Evolutionary conservation across 2,113 vertebrate genomes (phyloP), one percentile per base, ranked within the genome.

Genomic region (Erpornis zantholeuca): DNA sequence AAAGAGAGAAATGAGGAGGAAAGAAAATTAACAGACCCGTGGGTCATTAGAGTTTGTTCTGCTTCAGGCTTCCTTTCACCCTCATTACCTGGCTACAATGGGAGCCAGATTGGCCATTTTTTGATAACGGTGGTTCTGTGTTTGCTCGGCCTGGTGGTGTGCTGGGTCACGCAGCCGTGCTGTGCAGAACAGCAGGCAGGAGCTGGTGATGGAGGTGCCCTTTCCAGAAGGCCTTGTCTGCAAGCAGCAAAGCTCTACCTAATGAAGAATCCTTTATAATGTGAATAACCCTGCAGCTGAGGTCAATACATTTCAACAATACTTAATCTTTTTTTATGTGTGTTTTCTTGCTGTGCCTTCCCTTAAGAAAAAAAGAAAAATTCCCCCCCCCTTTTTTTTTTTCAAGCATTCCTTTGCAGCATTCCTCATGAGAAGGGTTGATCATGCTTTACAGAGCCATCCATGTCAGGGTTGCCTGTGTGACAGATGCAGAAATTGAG

Each of bases 1-100:
- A 80, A 92, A 88, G 71, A 72, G 38, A 77, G 59, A 92, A 82
- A 93, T n/a, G 52, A 90, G 31, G 40, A 88, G 68, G 52, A 81
- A 90, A 81, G 78, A 90, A 88, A 88, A 83, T 81, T 35, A 71
- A 17, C 76, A 86, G 86, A 68, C 29, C n/a, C 3, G 2, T 18
- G 28, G 75, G 45, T 93, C 81, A 12, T 96, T 94, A 82, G 49
- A 82, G 63, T 49, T 92, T 86, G 76, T 94, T 97, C 92, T 92
- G 72, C 85, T 86, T 94, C 76, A 92, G 56, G 44, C 86, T 88
- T 92, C 56, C 40, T 81, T 94, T 94, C 61, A 64, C 79, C 76
- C 90, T 92, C 61, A 57, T 88, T 97, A 86, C 90, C 76, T 95
- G 88, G 49, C 82, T 83, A 68, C 80, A 96, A n/a, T 60, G 76